Evolutionary conservation across 2,113 vertebrate species (phyloP).

Genomic region (Laterallus jamaicensis): DNA sequence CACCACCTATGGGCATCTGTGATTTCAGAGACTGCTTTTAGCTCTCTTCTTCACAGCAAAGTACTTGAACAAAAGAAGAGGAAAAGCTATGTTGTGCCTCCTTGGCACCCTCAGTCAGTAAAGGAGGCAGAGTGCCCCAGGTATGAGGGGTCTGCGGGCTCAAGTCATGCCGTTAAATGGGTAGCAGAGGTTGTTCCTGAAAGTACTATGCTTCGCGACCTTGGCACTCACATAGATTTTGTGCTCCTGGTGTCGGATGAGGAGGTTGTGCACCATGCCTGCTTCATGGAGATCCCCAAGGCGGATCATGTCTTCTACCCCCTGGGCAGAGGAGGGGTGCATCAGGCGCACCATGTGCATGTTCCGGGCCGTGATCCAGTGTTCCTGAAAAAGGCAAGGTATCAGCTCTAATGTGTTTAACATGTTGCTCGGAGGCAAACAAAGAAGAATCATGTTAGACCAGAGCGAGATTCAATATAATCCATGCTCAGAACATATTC

Average conservation of each 20-base stretch:
- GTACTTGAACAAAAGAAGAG: neutral
- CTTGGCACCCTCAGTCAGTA: neutral
- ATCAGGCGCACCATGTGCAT: slow-evolving; percentile 79
- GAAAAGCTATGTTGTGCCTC: neutral
- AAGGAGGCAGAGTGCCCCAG: neutral
- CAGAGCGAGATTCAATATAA: neutral
- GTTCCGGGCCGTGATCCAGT: slow-evolving; percentile 81
- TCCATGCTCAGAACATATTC: neutral
- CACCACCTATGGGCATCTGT: neutral
- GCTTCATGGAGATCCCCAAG: slow-evolving; percentile 93
- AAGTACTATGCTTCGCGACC: neutral
- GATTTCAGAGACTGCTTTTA: neutral
- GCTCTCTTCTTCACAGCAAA: neutral
- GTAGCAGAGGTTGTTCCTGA: neutral
- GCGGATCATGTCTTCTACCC: slow-evolving; percentile 95
- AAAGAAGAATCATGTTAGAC: neutral
- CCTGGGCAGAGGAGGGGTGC: slow-evolving; percentile 88
- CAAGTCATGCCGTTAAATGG: neutral
- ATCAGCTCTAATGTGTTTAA: neutral
- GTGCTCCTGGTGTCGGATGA: slow-evolving; percentile 90
- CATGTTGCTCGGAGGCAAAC: neutral
- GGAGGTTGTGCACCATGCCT: slow-evolving; percentile 92
- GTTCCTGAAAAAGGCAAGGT: slow-evolving; percentile 76
- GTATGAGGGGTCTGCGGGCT: neutral
- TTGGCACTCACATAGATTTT: slow-evolving; percentile 89